These are phyloP conservation scores for Anagrus nilaparvatae DNA, from an alignment of 1,140 invertebrate genomes.

Conservation along the genomic window DNA sequence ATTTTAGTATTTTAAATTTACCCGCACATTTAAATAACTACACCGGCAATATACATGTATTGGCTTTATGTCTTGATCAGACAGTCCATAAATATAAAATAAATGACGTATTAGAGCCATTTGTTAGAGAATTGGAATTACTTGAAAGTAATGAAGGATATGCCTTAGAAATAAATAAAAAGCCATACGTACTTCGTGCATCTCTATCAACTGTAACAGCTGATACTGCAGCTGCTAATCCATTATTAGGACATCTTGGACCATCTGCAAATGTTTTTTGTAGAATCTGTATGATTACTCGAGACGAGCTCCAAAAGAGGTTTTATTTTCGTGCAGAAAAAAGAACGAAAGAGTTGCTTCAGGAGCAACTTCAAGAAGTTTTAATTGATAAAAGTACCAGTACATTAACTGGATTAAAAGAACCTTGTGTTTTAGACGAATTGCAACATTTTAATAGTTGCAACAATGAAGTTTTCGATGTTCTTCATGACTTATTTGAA, in stretches of 20 bases:
- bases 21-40: background rate
- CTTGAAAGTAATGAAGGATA: slow-evolving; percentile 1
- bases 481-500: too few relatives aligned
- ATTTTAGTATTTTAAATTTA: slow-evolving; percentile 5
- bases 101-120: background rate
- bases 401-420: too few relatives aligned
- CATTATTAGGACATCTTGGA: background rate
- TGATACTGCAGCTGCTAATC: slow-evolving; percentile 4
- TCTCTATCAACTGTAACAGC: background rate
- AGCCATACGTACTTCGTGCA: background rate
- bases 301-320: too few relatives aligned
- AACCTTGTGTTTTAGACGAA: too few relatives aligned
- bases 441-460: too few relatives aligned
- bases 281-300: slow-evolving; percentile 8
- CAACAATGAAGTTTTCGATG: too few relatives aligned
- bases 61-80: background rate
- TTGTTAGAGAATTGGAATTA: background rate
- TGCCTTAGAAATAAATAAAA: background rate
- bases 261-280: slow-evolving; percentile 5
- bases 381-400: too few relatives aligned
- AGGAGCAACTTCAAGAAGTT: too few relatives aligned
- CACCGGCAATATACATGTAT: slow-evolving; percentile 1
- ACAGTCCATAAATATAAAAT: slow-evolving; percentile 9
- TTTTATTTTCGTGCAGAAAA: too few relatives aligned
- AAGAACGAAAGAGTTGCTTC: too few relatives aligned